Percentiles rank a stretch among this genome's conserved stretches.
Conservation (phyloP, 37 sponge, comb jelly and placozoan species). For the Ephydatia muelleri region DNA sequence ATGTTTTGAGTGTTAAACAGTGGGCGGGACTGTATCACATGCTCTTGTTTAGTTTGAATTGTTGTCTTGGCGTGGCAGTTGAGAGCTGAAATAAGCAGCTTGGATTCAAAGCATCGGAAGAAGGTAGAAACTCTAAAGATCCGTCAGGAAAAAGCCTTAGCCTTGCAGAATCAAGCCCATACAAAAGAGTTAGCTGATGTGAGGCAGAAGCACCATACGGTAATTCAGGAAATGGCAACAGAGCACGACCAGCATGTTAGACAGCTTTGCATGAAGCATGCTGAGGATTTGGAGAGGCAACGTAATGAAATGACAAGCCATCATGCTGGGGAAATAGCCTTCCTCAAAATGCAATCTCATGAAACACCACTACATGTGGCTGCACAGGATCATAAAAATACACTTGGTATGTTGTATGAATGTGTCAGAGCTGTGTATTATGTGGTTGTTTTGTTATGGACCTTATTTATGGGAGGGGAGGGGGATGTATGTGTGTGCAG, state of each 20-base stretch:
- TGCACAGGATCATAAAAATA: background rate
- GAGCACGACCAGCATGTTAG: background rate
- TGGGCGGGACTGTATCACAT: background rate
- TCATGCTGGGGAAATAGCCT: conserved; percentile 26
- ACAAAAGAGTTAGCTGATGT: conserved; percentile 6
- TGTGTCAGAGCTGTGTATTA: too few relatives aligned
- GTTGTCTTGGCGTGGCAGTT: background rate
- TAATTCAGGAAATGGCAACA: background rate
- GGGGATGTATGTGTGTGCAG: background rate
- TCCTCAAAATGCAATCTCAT: background rate
- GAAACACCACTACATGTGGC: background rate
- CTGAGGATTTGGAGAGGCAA: conserved; percentile 16
- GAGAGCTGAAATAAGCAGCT: conserved; percentile 1
- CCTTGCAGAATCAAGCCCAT: conserved; percentile 3
- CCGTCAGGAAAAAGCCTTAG: background rate
- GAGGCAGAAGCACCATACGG: background rate
- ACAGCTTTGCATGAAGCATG: conserved; percentile 17
- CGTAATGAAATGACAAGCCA: background rate
- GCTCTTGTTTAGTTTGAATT: background rate
- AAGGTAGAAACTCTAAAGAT: background rate
- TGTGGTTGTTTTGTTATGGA: background rate
- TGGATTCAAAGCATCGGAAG: background rate
- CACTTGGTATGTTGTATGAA: background rate
- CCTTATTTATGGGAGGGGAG: background rate
- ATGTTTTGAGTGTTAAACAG: background rate